Evolutionary conservation across 2,888 invertebrate species (phyloP).

Genomic region (Pogonocherus hispidulus): DNA sequence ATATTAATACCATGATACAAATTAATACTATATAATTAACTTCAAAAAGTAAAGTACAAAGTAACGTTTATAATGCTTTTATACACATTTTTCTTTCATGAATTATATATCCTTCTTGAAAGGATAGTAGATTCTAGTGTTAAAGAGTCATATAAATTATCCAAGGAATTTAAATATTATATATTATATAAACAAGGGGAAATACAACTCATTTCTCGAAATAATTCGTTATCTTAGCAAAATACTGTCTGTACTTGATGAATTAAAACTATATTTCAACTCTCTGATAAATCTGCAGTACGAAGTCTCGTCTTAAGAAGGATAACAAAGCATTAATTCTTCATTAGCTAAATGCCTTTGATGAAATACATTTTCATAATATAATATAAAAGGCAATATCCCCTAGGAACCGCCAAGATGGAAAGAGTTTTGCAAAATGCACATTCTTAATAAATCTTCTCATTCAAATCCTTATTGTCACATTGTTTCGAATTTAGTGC

Average conservation of each 20-base stretch:
- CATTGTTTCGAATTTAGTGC: conserved; percentile 36
- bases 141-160: no score
- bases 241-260: background rate
- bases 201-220: background rate
- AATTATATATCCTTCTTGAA: no score
- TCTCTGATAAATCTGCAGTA: background rate
- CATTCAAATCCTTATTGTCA: conserved; percentile 39
- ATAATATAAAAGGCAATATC: conserved; percentile 5
- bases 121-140: no score
- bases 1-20: no score
- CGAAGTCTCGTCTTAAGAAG: background rate
- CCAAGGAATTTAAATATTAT: no score
- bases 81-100: no score
- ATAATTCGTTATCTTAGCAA: background rate
- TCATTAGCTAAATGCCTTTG: conserved; percentile 13
- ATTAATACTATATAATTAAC: no score
- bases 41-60: no score
- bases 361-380: background rate
- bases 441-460: conserved; percentile 34
- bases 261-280: background rate
- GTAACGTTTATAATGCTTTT: no score
- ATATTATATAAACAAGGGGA: no score
- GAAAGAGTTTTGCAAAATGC: conserved; percentile 30
- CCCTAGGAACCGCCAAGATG: conserved; percentile 6
- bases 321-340: conserved; percentile 8